Evolutionary conservation across 2,113 vertebrate species (phyloP).

Genomic region (Cairina moschata): DNA sequence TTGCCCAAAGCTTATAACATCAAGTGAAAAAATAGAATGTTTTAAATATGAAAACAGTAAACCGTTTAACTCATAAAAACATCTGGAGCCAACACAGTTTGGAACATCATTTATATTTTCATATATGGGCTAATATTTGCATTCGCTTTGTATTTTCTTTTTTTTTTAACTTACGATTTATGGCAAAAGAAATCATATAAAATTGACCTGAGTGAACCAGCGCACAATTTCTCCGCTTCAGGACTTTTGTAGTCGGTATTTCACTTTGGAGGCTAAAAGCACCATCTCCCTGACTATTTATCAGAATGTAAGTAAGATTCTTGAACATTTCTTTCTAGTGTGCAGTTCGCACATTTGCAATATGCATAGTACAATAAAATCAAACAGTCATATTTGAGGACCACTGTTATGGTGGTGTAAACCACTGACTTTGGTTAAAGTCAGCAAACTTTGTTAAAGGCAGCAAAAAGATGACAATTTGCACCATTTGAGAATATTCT

Average conservation of each 20-base stretch:
- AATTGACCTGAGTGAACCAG: conserved; percentile 20
- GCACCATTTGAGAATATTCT: not conserved
- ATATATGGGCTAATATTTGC: conserved; percentile 23
- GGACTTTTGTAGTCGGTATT: not conserved
- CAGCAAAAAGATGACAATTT: not conserved
- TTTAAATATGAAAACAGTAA: conserved; percentile 63
- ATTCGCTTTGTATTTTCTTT: not conserved
- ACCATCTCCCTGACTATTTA: not conserved
- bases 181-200: not conserved
- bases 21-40: conserved; percentile 49
- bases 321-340: not conserved
- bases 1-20: conserved; percentile 52
- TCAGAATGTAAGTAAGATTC: conserved; percentile 32
- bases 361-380: not conserved
- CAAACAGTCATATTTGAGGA: not conserved
- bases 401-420: not conserved
- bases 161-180: not conserved
- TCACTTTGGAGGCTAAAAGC: not conserved
- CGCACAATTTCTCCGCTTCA: conserved; percentile 1
- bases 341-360: not conserved
- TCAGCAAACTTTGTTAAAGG: not conserved
- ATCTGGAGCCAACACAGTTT: conserved; percentile 49
- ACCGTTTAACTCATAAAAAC: conserved; percentile 32
- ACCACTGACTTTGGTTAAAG: not conserved
- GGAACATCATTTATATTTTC: conserved; percentile 41